Base-by-base conservation (phyloP, 37 sponge, comb jelly and placozoan genomes). In the Aphrocallistes beatrix region DNA sequence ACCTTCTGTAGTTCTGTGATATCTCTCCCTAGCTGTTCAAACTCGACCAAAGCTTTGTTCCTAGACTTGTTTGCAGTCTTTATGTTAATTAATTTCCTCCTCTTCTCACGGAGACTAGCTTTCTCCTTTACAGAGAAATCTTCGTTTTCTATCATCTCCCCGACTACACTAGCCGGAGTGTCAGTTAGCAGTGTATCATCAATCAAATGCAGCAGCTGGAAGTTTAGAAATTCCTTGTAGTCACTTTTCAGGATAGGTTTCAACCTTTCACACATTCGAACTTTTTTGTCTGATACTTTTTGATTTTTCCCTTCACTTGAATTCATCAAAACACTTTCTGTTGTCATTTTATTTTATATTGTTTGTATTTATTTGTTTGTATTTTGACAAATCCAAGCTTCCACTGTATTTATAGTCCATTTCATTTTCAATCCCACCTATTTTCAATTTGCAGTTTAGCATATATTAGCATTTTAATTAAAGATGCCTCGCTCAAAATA, bases 41-140 rank as follows among this genome's bases (percentile, higher is more conserved):
- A 28, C 34, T 60, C 75, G 10, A 6, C n/a, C 3, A 60, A 19
- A 8, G 17, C 75, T 6, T 3, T 60, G 1, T 25, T 19, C n/a
- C 75, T 60, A 6, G 75, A 60, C 8, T 60, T 60, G n/a, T 60
- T 60, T 13, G 75, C 75, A 60, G 75, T 60, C 34, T 60, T 60
- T 32, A 60, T 60, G 34, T 60, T 60, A 13, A 60, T 60, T 28
- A 60, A 3, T 13, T 13, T 60, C n/a, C 75, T 60, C 34, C 75
- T 60, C 75, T 60, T 60, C 34, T 60, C 75, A 19, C 75, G 75
- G 25, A 60, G 10, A 30, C 75, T 60, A 60, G 75, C 75, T 60
- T 13, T 60, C 75, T 60, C 75, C 34, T 60, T 3, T 25, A 6
- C 75, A 13, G 75, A 19, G 75, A 60, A 60, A 19, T 25, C 3